Conservation (phyloP, 2,888 invertebrate genomes). For the Rosalia funebris region DNA sequence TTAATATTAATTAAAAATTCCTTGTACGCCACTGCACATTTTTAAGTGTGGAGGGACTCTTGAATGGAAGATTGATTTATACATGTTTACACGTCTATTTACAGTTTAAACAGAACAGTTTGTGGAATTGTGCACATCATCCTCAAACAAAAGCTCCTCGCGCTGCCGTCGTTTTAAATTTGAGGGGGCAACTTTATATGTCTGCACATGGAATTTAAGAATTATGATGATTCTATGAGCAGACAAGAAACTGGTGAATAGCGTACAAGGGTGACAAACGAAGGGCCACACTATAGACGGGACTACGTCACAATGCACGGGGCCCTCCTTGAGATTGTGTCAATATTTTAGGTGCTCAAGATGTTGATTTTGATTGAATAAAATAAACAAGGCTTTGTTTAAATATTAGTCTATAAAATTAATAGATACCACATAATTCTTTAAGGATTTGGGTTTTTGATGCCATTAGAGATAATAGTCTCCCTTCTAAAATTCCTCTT, state of each 20-base stretch:
- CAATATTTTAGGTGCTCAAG: not conserved
- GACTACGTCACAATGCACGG: not conserved
- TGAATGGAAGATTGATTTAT: constrained; percentile 52
- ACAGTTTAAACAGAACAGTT: constrained; percentile 55
- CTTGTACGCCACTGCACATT: constrained; percentile 12
- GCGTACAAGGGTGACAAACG: not conserved
- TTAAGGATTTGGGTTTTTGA: no score
- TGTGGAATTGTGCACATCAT: constrained; percentile 51
- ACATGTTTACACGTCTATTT: constrained; percentile 56
- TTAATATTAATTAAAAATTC: not conserved
- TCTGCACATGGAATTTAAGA: not conserved
- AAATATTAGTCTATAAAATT: not conserved
- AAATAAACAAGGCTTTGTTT: not conserved
- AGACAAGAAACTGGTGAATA: not conserved
- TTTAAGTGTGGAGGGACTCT: constrained; percentile 9
- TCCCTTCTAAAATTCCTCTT: no score
- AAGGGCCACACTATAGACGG: not conserved
- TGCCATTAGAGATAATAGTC: not conserved
- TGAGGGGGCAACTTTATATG: constrained; percentile 7
- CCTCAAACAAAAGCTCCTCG: constrained; percentile 25
- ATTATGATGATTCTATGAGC: constrained; percentile 13
- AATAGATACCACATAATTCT: no score
- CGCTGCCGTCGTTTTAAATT: not conserved
- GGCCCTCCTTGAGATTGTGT: no score
- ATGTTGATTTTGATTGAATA: not conserved